These are phyloP conservation scores for Sipha flava DNA, from an alignment of 1,140 invertebrate species.

Conservation along the genomic window DNA sequence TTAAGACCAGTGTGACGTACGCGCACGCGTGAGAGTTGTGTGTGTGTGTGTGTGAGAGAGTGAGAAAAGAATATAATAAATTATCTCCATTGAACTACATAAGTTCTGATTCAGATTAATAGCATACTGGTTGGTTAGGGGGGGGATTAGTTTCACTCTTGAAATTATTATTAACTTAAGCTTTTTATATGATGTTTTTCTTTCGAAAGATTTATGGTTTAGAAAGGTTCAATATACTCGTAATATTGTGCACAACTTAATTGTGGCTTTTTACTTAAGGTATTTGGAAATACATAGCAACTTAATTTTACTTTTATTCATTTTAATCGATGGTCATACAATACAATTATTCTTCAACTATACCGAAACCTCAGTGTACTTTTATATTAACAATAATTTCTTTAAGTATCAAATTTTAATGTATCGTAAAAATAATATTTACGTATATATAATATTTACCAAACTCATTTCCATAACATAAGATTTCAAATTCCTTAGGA, in stretches of 20 bases:
- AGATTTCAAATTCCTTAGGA: no score
- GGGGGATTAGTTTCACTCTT: not conserved
- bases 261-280: not conserved
- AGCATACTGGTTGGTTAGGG: not conserved
- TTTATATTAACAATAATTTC: no score
- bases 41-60: no score
- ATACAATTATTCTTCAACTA: no score
- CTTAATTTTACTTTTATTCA: no score
- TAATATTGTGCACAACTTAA: not conserved
- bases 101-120: not conserved
- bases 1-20: not conserved
- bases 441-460: no score
- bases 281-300: not conserved
- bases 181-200: not conserved
- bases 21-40: no score
- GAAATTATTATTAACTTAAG: not conserved
- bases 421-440: no score
- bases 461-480: no score
- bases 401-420: no score
- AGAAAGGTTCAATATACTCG: not conserved
- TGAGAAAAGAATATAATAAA: not conserved
- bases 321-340: no score
- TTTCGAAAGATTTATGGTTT: not conserved
- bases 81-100: not conserved
- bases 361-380: no score